Base-by-base conservation (phyloP, 2,797 vertebrate species). In the Labroides dimidiatus region DNA sequence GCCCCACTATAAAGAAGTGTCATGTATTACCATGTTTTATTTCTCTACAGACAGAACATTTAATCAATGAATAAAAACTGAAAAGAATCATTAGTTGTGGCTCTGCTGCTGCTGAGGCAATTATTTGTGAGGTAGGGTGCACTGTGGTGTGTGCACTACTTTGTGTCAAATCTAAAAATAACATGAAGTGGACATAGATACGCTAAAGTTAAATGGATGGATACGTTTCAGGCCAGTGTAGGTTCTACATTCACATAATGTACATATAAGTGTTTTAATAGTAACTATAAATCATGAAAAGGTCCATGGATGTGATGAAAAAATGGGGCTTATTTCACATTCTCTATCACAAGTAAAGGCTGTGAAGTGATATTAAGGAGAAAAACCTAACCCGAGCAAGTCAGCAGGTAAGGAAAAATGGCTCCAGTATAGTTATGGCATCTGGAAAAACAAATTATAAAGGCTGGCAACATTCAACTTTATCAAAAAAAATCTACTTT, bases 81-180 rank as follows among this genome's bases (percentile, higher is more conserved):
- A 43, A 39, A 36, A 19, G 52, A 45, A 62, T 39, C 6, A 4
- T 65, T 0, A 42, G 33, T 41, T 50, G 47, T 23, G 47, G 4
- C 23, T 39, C 16, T 50, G 51, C 24, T 52, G 27, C 43, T 77
- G 53, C 36, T 56, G 44, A 69, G 61, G 60, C 51, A 6, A 64
- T 43, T 58, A 53, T 67, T 57, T 47, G 77, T 84, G 87, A 89
- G 83, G 83, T 85, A 88, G 75, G 62, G 57, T 69, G 72, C 58
- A 80, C 17, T 37, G 61, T n/a, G 27, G 44, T 54, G 59, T 57
- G 55, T 43, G 62, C 56, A 68, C 21, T 16, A 19, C 41, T 70
- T 39, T 55, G 37, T n/a, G 37, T 6, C 52, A 12, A 52, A n/a
- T 56, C 15, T 45, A 48, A 33, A 21, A 51, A 41, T 58, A 16